Conservation (phyloP, 2,113 vertebrate species). For the Corapipo altera region DNA sequence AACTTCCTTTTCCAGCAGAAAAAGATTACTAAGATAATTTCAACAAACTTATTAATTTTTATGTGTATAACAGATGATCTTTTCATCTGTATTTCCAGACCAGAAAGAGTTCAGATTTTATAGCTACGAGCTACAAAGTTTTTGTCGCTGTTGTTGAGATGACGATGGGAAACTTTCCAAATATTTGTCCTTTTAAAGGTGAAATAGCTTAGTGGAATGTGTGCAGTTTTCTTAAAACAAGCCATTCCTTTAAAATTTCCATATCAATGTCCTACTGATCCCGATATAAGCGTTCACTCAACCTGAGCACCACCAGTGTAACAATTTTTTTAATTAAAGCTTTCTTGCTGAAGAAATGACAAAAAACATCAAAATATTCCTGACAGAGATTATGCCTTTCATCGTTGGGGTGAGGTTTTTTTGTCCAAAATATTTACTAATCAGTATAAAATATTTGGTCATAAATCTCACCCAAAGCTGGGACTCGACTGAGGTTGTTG, state of each 20-base stretch:
- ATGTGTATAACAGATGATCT: neutral
- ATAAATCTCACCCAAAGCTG: neutral
- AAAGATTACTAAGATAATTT: neutral
- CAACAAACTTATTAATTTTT: neutral
- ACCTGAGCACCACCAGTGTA: neutral
- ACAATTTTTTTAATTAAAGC: slow-evolving; percentile 9
- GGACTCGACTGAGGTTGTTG: neutral
- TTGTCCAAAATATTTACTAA: slow-evolving; percentile 9
- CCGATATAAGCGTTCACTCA: neutral
- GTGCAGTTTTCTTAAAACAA: slow-evolving; percentile 23
- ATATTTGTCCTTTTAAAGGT: neutral
- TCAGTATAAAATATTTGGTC: neutral
- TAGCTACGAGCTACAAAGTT: neutral
- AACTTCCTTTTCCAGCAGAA: neutral
- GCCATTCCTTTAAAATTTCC: slow-evolving; percentile 18
- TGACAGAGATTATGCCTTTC: neutral
- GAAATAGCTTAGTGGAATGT: neutral
- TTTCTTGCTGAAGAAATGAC: neutral
- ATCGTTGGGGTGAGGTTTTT: rapidly evolving
- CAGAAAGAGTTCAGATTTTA: neutral
- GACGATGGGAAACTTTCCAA: neutral
- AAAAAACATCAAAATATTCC: neutral
- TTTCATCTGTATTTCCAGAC: neutral
- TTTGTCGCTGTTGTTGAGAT: neutral
- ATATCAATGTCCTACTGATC: neutral